A percentile compares a stretch with the other conserved stretches of the same genome.
These are phyloP conservation scores for Amblyteles armatorius DNA, from an alignment of 2,888 invertebrate genomes.

Conservation along the genomic window DNA sequence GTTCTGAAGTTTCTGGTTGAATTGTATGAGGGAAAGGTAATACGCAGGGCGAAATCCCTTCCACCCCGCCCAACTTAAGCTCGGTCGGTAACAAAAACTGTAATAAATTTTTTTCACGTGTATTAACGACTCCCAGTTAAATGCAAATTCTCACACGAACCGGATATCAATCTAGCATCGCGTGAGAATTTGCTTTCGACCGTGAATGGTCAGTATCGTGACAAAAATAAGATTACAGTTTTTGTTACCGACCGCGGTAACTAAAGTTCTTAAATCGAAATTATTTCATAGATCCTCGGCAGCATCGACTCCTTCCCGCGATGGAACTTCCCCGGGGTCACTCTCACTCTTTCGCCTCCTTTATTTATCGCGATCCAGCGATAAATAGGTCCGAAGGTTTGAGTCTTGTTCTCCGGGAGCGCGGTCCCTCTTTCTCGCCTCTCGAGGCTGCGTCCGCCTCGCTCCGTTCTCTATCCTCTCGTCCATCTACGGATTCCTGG, in stretches of 20 bases:
- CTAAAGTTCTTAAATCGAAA: not conserved
- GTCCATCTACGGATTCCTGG: constrained; percentile 43
- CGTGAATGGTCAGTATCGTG: not conserved
- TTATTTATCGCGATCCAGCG: constrained; percentile 14
- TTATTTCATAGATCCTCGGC: not conserved
- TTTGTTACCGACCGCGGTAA: not conserved
- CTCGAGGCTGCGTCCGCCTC: constrained; percentile 28
- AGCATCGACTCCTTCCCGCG: not conserved
- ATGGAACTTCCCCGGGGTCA: not conserved
- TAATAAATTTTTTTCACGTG: too few species aligned
- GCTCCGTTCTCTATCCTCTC: constrained; percentile 63
- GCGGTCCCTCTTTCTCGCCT: constrained; percentile 65
- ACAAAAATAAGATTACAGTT: not conserved
- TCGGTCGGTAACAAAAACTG: too few species aligned
- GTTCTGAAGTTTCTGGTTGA: too few species aligned
- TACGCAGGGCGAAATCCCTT: too few species aligned
- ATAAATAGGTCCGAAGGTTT: constrained; percentile 7
- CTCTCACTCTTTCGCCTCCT: not conserved
- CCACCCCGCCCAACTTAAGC: too few species aligned
- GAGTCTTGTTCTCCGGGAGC: constrained; percentile 55
- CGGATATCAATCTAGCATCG: too few species aligned
- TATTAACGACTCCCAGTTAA: too few species aligned
- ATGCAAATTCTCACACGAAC: too few species aligned
- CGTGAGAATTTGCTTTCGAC: too few species aligned
- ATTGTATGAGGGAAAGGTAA: too few species aligned